Evolutionary conservation across 1,140 invertebrate species (phyloP).

Genomic region (Caerostris darwini): DNA sequence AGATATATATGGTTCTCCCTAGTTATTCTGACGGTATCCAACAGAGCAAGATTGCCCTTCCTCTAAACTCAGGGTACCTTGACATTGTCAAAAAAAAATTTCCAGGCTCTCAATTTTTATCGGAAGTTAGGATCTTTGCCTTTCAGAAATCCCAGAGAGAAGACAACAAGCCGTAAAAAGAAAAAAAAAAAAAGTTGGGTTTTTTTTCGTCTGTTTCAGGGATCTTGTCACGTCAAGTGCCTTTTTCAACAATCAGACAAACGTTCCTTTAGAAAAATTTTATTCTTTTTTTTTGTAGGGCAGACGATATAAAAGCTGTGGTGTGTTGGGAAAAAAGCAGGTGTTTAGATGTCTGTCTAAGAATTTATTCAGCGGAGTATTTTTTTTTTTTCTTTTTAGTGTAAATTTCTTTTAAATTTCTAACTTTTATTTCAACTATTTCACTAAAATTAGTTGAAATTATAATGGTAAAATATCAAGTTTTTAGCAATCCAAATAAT

Average conservation of each 20-base stretch:
- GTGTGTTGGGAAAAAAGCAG: background rate
- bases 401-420: too few relatives aligned
- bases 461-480: too few relatives aligned
- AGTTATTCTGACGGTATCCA: background rate
- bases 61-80: background rate
- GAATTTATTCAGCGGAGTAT: background rate
- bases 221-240: slow-evolving; percentile 20
- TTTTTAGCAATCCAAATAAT: too few relatives aligned
- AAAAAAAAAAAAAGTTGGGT: background rate
- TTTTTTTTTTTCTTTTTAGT: background rate
- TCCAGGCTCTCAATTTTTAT: background rate
- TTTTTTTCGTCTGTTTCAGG: background rate
- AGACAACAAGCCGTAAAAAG: background rate
- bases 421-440: too few relatives aligned
- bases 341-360: background rate
- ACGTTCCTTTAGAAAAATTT: background rate
- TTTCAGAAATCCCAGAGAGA: background rate
- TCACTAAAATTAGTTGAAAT: too few relatives aligned
- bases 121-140: background rate
- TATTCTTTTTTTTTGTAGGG: background rate
- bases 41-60: background rate
- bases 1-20: background rate
- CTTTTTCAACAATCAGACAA: slow-evolving; percentile 31
- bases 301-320: background rate
- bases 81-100: slow-evolving; percentile 19